phyloP scores from a whole-genome alignment of 2,888 invertebrate genomes.

The Beris morrisii region DNA sequence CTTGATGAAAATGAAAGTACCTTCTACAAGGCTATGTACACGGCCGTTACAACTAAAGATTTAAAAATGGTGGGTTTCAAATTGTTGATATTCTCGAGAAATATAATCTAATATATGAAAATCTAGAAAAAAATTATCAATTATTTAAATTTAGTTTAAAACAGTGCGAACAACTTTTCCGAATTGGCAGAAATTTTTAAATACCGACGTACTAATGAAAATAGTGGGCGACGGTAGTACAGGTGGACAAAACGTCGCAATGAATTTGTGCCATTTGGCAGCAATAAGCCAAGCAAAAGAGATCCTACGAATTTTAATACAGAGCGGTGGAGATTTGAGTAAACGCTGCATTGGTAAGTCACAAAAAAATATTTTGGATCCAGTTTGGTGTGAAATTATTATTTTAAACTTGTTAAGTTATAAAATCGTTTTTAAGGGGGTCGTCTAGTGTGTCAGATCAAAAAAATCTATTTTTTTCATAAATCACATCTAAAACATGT shows the following conservation, averaged over 20 bases:
- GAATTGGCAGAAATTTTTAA: slow-evolving; percentile 29
- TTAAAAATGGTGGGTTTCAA: slow-evolving; percentile 28
- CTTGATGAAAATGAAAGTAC: slow-evolving; percentile 32
- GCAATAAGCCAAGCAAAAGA: slow-evolving; percentile 40
- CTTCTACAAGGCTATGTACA: slow-evolving; percentile 36
- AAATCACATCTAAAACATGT: too few relatives aligned
- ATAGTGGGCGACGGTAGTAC: slow-evolving; percentile 26
- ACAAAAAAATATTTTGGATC: neutral
- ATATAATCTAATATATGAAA: too few relatives aligned
- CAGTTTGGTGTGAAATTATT: neutral
- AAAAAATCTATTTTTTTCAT: too few relatives aligned
- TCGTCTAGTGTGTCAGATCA: too few relatives aligned
- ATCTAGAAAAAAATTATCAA: neutral
- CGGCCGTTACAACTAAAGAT: slow-evolving; percentile 36
- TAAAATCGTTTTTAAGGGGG: too few relatives aligned
- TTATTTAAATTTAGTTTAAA: slow-evolving; percentile 28
- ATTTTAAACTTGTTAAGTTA: too few relatives aligned
- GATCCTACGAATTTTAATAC: slow-evolving; percentile 37
- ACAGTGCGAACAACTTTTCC: slow-evolving; percentile 8
- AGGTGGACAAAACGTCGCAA: slow-evolving; percentile 36
- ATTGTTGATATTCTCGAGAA: neutral
- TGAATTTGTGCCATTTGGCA: slow-evolving; percentile 41
- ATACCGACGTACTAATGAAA: slow-evolving; percentile 30
- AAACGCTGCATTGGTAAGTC: slow-evolving; percentile 39
- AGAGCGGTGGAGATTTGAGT: slow-evolving; percentile 41